Evolutionary conservation across 2,113 vertebrate genomes (phyloP).

Genomic region (Oncorhynchus nerka): DNA sequence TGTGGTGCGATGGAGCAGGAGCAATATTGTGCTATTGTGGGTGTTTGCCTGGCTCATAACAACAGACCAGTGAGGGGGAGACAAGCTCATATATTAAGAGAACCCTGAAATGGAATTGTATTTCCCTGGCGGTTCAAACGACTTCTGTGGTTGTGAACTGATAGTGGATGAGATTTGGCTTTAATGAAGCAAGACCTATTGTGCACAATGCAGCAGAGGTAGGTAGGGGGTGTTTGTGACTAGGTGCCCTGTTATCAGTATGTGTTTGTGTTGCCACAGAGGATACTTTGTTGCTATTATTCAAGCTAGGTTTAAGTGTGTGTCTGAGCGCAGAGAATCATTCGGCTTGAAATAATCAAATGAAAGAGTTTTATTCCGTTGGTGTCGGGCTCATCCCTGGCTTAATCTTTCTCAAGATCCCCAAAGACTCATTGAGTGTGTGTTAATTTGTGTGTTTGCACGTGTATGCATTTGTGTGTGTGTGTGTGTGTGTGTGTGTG

Average conservation of each 20-base stretch:
- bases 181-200: slow-evolving; percentile 79
- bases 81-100: slow-evolving; percentile 76
- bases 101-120: slow-evolving; percentile 71
- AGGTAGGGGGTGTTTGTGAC: slow-evolving; percentile 39
- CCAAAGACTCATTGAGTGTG: slow-evolving; percentile 3
- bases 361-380: slow-evolving; percentile 61
- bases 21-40: slow-evolving; percentile 68
- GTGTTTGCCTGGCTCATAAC: slow-evolving; percentile 72
- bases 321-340: slow-evolving; percentile 54
- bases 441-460: neutral
- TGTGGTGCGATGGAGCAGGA: slow-evolving; percentile 52
- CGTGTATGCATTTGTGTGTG: neutral
- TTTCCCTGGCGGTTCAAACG: slow-evolving; percentile 73
- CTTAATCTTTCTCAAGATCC: slow-evolving; percentile 60
- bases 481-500: neutral
- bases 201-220: slow-evolving; percentile 58
- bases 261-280: slow-evolving; percentile 3
- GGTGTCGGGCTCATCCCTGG: slow-evolving; percentile 27
- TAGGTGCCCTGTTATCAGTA: slow-evolving; percentile 39
- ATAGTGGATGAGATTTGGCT: slow-evolving; percentile 75
- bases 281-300: slow-evolving; percentile 31
- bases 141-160: slow-evolving; percentile 72
- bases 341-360: slow-evolving; percentile 64
- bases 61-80: slow-evolving; percentile 66
- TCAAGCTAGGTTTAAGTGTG: slow-evolving; percentile 34